Conservation (phyloP, 2,113 vertebrate genomes). For the Hippocampus comes region DNA sequence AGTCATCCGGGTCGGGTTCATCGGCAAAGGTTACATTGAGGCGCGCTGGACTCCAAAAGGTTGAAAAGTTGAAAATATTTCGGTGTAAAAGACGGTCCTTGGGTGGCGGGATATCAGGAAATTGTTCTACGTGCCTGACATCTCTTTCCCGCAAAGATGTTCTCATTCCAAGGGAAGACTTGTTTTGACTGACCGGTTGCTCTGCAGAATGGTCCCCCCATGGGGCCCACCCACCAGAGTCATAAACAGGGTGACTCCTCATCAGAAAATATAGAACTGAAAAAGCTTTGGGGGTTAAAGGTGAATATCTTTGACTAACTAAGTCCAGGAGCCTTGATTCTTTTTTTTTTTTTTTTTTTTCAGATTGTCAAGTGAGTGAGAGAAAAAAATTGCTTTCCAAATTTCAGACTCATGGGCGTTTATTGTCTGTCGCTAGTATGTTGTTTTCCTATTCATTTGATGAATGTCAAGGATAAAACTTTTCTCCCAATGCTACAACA, state of each 20-base stretch:
- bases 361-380: neutral
- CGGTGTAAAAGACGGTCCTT: no score
- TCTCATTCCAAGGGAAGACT: neutral
- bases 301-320: neutral
- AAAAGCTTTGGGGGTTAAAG: neutral
- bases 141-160: neutral
- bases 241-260: no score
- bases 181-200: neutral
- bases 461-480: neutral
- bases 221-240: no score
- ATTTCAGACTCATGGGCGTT: neutral
- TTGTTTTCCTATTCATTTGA: neutral
- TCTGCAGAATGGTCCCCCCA: neutral
- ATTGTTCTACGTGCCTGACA: neutral
- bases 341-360: neutral
- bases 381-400: neutral
- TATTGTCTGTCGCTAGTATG: neutral
- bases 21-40: neutral
- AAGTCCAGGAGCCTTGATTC: neutral
- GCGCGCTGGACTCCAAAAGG: neutral
- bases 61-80: no score
- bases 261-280: neutral
- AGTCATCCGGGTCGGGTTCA: neutral
- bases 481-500: neutral
- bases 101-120: no score